Evolutionary conservation across 1,140 invertebrate species (phyloP).

Genomic region (Homarus americanus): DNA sequence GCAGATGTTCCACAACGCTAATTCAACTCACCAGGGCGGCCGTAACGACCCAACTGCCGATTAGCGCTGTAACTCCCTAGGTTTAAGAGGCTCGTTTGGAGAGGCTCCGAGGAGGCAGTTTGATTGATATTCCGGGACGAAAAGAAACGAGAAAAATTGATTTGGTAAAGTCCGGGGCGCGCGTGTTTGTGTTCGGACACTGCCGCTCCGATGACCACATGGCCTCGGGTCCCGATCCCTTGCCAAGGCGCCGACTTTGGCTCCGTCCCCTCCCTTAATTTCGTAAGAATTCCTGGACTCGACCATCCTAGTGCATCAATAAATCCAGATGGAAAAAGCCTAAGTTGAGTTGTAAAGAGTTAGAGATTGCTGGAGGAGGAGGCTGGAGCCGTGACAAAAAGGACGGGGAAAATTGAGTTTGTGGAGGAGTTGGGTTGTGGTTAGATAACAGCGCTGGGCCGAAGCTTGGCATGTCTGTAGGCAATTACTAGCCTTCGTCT

Average conservation of each 20-base stretch:
- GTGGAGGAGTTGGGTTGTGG: slow-evolving; percentile 44
- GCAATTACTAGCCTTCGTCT: slow-evolving; percentile 71
- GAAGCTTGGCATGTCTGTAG: slow-evolving; percentile 70
- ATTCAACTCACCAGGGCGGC: slow-evolving; percentile 1
- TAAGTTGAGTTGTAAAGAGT: background rate
- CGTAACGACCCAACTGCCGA: background rate
- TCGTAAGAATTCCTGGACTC: background rate
- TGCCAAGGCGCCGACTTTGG: slow-evolving; percentile 20
- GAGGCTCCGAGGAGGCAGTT: slow-evolving; percentile 33
- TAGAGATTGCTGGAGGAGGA: background rate
- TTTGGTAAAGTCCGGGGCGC: slow-evolving; percentile 64
- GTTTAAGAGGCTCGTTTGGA: slow-evolving; percentile 12
- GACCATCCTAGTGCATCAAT: background rate
- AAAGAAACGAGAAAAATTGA: slow-evolving; percentile 72
- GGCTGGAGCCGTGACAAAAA: background rate
- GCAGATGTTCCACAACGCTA: slow-evolving; percentile 9
- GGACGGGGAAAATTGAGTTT: background rate
- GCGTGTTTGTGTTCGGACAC: slow-evolving; percentile 72
- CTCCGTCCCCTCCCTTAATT: background rate
- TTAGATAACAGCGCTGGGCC: slow-evolving; percentile 63
- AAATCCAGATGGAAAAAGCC: background rate
- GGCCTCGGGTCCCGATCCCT: slow-evolving; percentile 45
- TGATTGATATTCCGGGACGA: slow-evolving; percentile 66
- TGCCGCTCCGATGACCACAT: slow-evolving; percentile 70
- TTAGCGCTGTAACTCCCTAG: slow-evolving; percentile 31